Percentiles rank a stretch among this genome's conserved stretches.
Conservation (phyloP, 92 coral and sea anemone species). For the Pocillopora grandis region DNA sequence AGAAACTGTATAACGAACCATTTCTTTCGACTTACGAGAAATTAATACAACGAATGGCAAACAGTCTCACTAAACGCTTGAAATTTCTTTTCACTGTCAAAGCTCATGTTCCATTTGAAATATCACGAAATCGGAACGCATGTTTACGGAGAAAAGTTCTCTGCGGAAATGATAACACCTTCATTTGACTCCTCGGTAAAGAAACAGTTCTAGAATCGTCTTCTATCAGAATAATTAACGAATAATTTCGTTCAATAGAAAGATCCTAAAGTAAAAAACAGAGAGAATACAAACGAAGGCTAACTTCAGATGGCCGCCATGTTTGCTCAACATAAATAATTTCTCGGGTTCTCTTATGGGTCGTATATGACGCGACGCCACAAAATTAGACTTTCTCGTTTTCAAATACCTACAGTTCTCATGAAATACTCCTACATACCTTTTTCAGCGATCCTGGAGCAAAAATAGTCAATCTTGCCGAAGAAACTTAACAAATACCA, state of each 20-base stretch:
- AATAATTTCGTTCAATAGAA: background rate
- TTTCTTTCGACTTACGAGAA: background rate
- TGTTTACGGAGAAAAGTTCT: background rate
- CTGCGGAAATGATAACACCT: conserved; percentile 12
- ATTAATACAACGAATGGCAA: too few species aligned
- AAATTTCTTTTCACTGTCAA: background rate
- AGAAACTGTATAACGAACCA: background rate
- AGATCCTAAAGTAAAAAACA: background rate
- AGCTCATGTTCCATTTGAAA: background rate
- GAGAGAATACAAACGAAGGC: conserved; percentile 1
- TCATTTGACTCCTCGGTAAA: background rate
- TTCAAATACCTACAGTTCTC: conserved; percentile 5
- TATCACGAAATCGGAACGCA: conserved; percentile 17
- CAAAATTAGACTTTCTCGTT: conserved; percentile 3
- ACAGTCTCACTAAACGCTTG: background rate
- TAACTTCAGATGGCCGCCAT: conserved; percentile 41
- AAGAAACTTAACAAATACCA: conserved; percentile 2
- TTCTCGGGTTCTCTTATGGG: conserved; percentile 38
- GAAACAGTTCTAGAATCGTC: background rate
- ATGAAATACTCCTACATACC: background rate
- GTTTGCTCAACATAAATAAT: conserved; percentile 48
- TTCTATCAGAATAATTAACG: background rate
- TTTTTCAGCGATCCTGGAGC: background rate
- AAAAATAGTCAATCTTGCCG: background rate
- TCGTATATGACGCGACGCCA: conserved; percentile 53